phyloP scores from a whole-genome alignment of 2,888 invertebrate genomes.

The Phengaris arion region DNA sequence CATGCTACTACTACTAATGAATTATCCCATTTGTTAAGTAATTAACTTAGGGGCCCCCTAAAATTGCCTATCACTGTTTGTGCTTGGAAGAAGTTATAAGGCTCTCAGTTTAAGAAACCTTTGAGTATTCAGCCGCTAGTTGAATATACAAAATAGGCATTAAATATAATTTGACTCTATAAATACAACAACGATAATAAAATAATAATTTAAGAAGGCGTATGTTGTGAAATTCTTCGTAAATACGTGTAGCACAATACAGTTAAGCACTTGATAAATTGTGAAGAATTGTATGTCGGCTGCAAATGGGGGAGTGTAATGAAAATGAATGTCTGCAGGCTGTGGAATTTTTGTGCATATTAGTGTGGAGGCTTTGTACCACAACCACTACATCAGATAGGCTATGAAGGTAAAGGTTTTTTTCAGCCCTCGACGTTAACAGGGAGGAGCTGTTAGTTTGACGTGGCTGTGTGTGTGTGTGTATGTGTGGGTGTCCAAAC shows the following conservation, averaged over 20 bases:
- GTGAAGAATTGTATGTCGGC: constrained; percentile 19
- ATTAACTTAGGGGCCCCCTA: no score
- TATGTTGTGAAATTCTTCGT: not conserved
- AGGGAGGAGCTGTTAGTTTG: no score
- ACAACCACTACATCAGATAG: not conserved
- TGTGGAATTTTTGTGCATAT: not conserved
- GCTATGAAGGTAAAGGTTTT: not conserved
- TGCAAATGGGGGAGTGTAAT: constrained; percentile 10
- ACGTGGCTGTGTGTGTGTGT: no score
- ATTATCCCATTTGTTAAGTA: no score
- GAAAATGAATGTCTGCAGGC: constrained; percentile 5
- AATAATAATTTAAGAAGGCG: not conserved
- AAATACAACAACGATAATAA: not conserved
- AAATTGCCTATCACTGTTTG: no score
- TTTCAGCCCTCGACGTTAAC: not conserved
- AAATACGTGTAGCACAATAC: not conserved
- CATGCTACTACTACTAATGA: no score
- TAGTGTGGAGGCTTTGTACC: not conserved
- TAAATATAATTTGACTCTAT: no score
- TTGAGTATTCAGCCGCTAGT: no score
- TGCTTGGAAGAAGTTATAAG: no score
- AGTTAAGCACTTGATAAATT: constrained; percentile 1
- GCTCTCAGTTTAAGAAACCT: no score
- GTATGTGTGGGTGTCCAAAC: no score
- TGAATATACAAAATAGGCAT: no score